phyloP scores from a whole-genome alignment of 2,113 vertebrate genomes.

The Lonchura striata region DNA sequence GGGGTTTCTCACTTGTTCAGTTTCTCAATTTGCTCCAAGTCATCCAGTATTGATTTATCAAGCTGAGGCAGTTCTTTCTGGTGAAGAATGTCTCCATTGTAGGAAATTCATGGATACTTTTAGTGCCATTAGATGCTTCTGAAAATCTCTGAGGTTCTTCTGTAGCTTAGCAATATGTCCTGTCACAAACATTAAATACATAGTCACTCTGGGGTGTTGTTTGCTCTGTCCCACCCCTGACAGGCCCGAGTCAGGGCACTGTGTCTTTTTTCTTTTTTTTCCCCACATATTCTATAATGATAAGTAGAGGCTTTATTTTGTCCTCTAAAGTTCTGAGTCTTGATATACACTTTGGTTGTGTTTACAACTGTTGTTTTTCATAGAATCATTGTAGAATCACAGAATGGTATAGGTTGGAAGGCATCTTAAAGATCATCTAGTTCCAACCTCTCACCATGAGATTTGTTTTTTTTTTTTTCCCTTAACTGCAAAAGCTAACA shows the following conservation, averaged over 20 bases:
- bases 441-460: not conserved
- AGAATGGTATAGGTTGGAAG: not conserved
- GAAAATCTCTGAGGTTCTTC: not conserved
- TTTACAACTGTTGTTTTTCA: not conserved
- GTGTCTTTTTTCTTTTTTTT: not conserved
- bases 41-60: not conserved
- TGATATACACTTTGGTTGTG: not conserved
- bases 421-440: not conserved
- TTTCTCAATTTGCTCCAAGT: constrained; percentile 7
- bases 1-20: not conserved
- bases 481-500: not conserved
- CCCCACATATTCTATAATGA: not conserved
- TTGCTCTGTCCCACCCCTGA: not conserved
- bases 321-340: not conserved
- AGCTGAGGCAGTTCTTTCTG: not conserved
- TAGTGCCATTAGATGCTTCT: not conserved
- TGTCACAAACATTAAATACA: not conserved
- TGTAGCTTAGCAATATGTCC: not conserved
- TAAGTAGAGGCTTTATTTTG: not conserved
- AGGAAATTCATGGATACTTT: not conserved
- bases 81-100: not conserved
- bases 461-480: not conserved
- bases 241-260: not conserved
- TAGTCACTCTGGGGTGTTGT: not conserved
- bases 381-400: not conserved